Evolutionary conservation across 2,888 invertebrate genomes (phyloP).

Genomic region (Plagiodera versicolora): DNA sequence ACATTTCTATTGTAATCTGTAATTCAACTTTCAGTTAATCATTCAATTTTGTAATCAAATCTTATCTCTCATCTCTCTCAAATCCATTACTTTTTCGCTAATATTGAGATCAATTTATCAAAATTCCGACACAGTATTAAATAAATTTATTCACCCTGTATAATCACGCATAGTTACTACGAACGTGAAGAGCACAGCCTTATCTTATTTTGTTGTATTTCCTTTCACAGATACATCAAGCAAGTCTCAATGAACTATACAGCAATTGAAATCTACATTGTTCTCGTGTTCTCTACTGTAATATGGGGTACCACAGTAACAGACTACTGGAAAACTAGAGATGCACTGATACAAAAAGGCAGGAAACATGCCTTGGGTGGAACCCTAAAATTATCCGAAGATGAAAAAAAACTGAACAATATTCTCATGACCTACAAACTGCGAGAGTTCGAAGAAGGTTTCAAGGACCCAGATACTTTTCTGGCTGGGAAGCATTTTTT

Average conservation of each 20-base stretch:
- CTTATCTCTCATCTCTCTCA: too few species aligned
- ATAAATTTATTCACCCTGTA: neutral
- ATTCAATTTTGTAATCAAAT: too few species aligned
- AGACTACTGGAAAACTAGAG: conserved; percentile 38
- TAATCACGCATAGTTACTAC: neutral
- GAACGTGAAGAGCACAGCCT: too few species aligned
- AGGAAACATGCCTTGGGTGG: conserved; percentile 32
- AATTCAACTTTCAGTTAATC: too few species aligned
- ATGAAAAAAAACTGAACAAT: conserved; percentile 44
- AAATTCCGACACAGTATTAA: neutral
- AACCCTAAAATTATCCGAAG: conserved; percentile 46
- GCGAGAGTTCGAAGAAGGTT: conserved; percentile 44
- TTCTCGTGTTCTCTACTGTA: neutral
- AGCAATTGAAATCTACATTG: neutral
- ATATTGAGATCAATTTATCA: too few species aligned
- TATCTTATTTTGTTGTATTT: neutral
- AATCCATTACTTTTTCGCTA: too few species aligned
- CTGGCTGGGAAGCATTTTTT: conserved; percentile 70
- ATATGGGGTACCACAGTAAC: neutral
- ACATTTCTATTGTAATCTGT: too few species aligned
- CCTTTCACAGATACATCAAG: neutral
- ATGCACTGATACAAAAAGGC: conserved; percentile 32
- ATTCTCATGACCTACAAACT: conserved; percentile 44
- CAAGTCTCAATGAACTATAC: neutral
- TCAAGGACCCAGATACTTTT: conserved; percentile 51